A percentile compares a stretch with the other conserved stretches of the same genome.
Evolutionary conservation across 2,797 vertebrate genomes (phyloP).

Genomic region (Siniperca undulata): DNA sequence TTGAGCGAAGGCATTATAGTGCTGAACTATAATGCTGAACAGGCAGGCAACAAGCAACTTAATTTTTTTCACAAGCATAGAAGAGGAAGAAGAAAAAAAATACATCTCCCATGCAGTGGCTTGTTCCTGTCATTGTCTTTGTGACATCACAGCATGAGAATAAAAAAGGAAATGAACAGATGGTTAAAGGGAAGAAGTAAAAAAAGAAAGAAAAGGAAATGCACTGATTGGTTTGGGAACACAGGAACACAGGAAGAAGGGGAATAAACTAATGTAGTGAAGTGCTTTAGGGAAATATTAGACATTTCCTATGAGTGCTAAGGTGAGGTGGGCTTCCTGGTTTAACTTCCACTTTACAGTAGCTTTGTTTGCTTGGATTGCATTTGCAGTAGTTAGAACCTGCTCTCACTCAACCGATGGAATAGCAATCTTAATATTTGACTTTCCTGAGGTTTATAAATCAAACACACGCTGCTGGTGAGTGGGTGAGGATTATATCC

Average conservation of each 20-base stretch:
- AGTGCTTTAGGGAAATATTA: conserved; percentile 35
- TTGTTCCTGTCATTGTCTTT: not conserved
- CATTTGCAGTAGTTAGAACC: conserved; percentile 19
- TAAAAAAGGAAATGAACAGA: conserved; percentile 24
- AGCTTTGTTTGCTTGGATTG: conserved; percentile 44
- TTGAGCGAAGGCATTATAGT: not conserved
- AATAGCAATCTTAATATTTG: conserved; percentile 59
- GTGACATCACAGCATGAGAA: conserved; percentile 13
- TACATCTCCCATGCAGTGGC: not conserved
- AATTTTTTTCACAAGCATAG: not conserved
- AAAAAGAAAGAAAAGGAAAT: conserved; percentile 33
- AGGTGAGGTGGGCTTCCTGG: conserved; percentile 33
- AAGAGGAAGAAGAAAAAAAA: not conserved
- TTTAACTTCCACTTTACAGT: conserved; percentile 45
- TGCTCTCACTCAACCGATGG: conserved; percentile 37
- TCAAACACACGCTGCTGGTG: conserved; percentile 36
- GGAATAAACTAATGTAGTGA: not conserved
- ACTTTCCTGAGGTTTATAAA: conserved; percentile 62
- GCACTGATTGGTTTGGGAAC: conserved; percentile 23
- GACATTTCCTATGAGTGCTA: conserved; percentile 23
- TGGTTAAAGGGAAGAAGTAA: conserved; percentile 23
- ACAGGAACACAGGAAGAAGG: conserved; percentile 46
- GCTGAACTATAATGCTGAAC: conserved; percentile 11
- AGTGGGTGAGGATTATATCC: conserved; percentile 62
- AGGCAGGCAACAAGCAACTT: not conserved